A percentile compares a stretch with the other conserved stretches of the same genome.
Evolutionary conservation across 2,113 vertebrate genomes (phyloP).

Genomic region (Leucopsar rothschildi): DNA sequence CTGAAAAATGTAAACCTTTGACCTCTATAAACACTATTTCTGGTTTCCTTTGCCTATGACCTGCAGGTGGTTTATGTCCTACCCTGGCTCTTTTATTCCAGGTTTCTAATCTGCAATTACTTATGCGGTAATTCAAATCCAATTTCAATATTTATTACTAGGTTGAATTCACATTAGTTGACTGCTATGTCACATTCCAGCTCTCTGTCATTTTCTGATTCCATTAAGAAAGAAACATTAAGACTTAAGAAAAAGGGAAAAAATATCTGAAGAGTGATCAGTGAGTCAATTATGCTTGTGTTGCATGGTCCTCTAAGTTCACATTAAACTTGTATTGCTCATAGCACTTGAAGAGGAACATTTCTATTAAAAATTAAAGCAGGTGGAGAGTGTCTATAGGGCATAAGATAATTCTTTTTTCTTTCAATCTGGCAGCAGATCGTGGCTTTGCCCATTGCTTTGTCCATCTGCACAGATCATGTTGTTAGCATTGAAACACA

Average conservation of each 20-base stretch:
- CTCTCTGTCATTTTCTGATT: not conserved
- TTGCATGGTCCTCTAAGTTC: conserved; percentile 1
- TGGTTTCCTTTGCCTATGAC: not conserved
- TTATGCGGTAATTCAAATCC: conserved; percentile 5
- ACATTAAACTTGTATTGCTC: conserved; percentile 5
- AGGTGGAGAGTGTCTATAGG: not conserved
- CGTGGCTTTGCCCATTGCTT: not conserved
- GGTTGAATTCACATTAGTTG: not conserved
- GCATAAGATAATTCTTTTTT: not conserved
- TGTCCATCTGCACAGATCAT: not conserved
- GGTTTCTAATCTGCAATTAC: not conserved
- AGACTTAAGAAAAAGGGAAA: not conserved
- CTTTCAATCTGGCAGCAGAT: not conserved
- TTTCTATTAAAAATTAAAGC: conserved; percentile 59
- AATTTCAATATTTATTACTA: conserved; percentile 24
- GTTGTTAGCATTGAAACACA: too few relatives aligned
- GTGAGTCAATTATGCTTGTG: not conserved
- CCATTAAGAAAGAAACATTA: conserved; percentile 18
- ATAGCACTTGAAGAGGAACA: not conserved
- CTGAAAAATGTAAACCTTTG: conserved; percentile 1
- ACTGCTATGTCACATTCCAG: not conserved
- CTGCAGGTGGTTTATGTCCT: not conserved
- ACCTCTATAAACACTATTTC: not conserved
- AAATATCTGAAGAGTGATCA: not conserved
- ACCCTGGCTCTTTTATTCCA: not conserved